Base-by-base conservation (phyloP, 2,797 vertebrate species). In the Alfaro cultratus region DNA sequence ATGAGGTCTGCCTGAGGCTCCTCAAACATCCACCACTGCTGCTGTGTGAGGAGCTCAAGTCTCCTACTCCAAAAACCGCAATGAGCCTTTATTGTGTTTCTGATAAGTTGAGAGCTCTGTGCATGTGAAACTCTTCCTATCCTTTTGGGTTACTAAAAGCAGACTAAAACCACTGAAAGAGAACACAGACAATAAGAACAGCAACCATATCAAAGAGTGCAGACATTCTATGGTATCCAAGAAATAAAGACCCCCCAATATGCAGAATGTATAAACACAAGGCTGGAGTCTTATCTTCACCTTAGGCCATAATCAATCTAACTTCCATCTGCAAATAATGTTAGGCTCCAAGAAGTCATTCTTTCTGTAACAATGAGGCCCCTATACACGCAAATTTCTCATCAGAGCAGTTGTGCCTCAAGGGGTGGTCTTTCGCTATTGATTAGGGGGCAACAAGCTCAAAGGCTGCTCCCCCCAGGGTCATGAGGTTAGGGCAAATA, bases 401-500 rank as follows among this genome's bases (percentile, higher is more conserved):
- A 77, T 73, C 49, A 2, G 39, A 57, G 71, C 85, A 76, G 86
- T 53, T 68, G 3, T 79, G 80, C 55, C 86, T 88, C 23, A 23
- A 87, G 84, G 85, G 88, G 87, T 91, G 90, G 92, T 93, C 92
- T 90, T 73, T 86, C 80, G 84, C 84, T 91, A 94, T 93, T 91
- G 91, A 94, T 93, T 76, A 83, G 87, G 67, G 75, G 77, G 73
- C 79, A 80, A 83, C 60, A 29, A 23, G 64, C 85, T 85, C 73
- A 78, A 74, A 78, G 78, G 77, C 81, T 62, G 73, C 83, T 83
- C 76, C 80, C 83, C 74, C 78, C 57, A 29, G 93, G 34, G 94
- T 95, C 93, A 89, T 15, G 78, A 88, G 94, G 94, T 95, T 91
- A 88, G 75, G 74, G 46, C n/a, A 89, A 83, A 85, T 88, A 71